Evolutionary conservation across 2,888 invertebrate genomes (phyloP).

Genomic region (Amblyteles armatorius): DNA sequence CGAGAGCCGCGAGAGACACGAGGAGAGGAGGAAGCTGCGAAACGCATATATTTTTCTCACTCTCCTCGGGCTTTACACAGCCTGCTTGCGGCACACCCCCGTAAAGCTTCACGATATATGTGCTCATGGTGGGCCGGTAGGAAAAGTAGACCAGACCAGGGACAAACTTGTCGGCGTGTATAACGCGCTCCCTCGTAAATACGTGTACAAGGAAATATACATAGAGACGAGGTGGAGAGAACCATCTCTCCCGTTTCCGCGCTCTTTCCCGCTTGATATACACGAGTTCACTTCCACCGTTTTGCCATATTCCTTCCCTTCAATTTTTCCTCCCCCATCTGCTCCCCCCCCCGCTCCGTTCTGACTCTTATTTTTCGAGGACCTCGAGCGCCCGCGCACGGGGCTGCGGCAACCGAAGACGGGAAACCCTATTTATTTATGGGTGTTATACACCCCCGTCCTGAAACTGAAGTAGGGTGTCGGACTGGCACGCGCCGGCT

Average conservation of each 20-base stretch:
- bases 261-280: slow-evolving; percentile 22
- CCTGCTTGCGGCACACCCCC: slow-evolving; percentile 18
- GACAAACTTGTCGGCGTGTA: slow-evolving; percentile 48
- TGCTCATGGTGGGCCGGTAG: slow-evolving; percentile 24
- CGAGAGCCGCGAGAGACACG: slow-evolving; percentile 35
- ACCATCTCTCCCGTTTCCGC: neutral
- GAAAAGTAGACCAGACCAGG: slow-evolving; percentile 27
- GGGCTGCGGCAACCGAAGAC: slow-evolving; percentile 77
- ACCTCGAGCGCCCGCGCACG: slow-evolving; percentile 46
- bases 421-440: slow-evolving; percentile 84
- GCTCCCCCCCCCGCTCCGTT: neutral
- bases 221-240: slow-evolving; percentile 2
- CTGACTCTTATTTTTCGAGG: slow-evolving; percentile 54
- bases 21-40: slow-evolving; percentile 43
- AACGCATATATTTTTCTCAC: slow-evolving; percentile 14
- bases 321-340: slow-evolving; percentile 41
- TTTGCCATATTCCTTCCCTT: slow-evolving; percentile 26
- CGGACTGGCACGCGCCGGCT: slow-evolving; percentile 80
- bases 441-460: slow-evolving; percentile 78
- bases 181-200: slow-evolving; percentile 57
- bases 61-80: slow-evolving; percentile 45
- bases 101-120: slow-evolving; percentile 43
- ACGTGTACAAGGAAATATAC: slow-evolving; percentile 46
- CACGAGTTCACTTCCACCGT: slow-evolving; percentile 12
- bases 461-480: slow-evolving; percentile 81